phyloP scores from a whole-genome alignment of 2,888 invertebrate genomes.

The Caenorhabditis uteleia region DNA sequence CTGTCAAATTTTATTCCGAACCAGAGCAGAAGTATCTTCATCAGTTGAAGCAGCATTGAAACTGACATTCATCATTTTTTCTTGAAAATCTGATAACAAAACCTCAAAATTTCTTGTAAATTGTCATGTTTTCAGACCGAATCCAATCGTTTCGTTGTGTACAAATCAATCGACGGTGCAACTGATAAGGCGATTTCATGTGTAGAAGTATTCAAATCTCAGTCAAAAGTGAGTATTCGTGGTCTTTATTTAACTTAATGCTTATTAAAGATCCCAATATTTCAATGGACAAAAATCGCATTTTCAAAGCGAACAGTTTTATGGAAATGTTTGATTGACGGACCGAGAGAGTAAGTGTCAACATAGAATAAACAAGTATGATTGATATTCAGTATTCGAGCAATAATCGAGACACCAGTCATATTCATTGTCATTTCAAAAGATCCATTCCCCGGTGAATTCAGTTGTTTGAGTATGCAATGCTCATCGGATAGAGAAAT shows the following conservation, averaged over 20 bases:
- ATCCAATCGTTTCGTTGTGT: conserved; percentile 22
- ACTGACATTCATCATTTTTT: background rate
- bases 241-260: background rate
- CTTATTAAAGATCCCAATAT: conserved; percentile 12
- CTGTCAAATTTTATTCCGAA: background rate
- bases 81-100: too few relatives aligned
- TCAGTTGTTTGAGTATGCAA: conserved; percentile 42
- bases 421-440: conserved; percentile 32
- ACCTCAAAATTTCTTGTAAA: background rate
- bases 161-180: conserved; percentile 28
- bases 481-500: conserved; percentile 27
- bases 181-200: conserved; percentile 34
- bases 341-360: conserved; percentile 35
- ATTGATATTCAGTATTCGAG: conserved; percentile 23
- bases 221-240: conserved; percentile 14
- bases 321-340: conserved; percentile 30
- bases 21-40: too few relatives aligned
- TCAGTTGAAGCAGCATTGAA: too few relatives aligned
- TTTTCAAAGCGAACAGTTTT: conserved; percentile 11
- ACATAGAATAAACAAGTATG: background rate
- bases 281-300: conserved; percentile 31
- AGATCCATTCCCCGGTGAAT: conserved; percentile 38
- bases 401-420: conserved; percentile 27
- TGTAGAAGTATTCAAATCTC: conserved; percentile 33
- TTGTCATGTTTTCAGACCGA: conserved; percentile 4